phyloP scores from a whole-genome alignment of 1,140 invertebrate species.

The Ostrea edulis region DNA sequence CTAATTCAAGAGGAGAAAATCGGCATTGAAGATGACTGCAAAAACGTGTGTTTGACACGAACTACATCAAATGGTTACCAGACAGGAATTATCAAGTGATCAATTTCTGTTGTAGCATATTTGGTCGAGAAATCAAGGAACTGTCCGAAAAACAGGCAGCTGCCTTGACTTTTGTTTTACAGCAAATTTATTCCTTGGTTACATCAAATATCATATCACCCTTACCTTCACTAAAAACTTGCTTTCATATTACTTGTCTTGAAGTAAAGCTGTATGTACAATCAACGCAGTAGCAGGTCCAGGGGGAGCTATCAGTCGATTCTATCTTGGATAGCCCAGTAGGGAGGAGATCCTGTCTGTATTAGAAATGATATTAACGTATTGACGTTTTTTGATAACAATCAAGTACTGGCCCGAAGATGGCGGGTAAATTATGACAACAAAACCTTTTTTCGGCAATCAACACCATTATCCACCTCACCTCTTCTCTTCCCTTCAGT shows the following conservation, averaged over 20 bases:
- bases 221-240: conserved; percentile 31
- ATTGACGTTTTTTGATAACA: conserved; percentile 47
- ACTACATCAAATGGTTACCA: background rate
- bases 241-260: background rate
- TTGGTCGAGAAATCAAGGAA: background rate
- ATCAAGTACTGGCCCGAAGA: conserved; percentile 40
- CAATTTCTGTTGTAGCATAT: background rate
- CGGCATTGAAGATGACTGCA: background rate
- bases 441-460: conserved; percentile 27
- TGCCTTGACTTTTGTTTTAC: background rate
- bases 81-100: background rate
- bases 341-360: background rate
- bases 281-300: conserved; percentile 25
- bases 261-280: conserved; percentile 24
- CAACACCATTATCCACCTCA: conserved; percentile 43
- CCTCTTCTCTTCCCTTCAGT: background rate
- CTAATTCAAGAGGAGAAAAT: background rate
- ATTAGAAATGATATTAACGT: background rate
- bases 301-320: conserved; percentile 20
- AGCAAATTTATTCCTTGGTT: background rate
- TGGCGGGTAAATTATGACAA: conserved; percentile 45
- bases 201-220: background rate
- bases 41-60: background rate
- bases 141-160: background rate
- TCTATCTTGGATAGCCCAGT: conserved; percentile 27